Conservation (phyloP, 2,888 invertebrate species). For the Hypselothyrea guttata region DNA sequence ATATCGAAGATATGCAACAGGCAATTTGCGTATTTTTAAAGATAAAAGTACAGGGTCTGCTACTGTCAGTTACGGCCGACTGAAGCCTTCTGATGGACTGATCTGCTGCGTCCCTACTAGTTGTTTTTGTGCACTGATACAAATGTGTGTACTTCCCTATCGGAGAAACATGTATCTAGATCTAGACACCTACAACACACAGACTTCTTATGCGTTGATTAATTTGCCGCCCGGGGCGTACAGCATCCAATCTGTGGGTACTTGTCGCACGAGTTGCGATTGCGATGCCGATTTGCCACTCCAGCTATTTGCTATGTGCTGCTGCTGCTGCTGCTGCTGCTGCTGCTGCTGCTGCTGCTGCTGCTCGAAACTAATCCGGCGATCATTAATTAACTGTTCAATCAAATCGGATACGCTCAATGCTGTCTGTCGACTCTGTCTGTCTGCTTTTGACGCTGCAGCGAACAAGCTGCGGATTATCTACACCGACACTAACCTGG, state of each 20-base stretch:
- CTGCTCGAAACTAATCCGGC: slow-evolving; percentile 56
- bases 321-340: slow-evolving; percentile 7
- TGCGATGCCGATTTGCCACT: too few relatives aligned
- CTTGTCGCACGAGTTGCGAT: slow-evolving; percentile 55
- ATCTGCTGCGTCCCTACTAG: slow-evolving; percentile 13
- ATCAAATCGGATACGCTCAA: slow-evolving; percentile 65
- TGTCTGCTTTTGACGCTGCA: slow-evolving; percentile 38
- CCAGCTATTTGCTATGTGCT: too few relatives aligned
- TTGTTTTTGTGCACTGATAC: slow-evolving; percentile 30
- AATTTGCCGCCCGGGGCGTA: slow-evolving; percentile 59
- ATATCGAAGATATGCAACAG: too few relatives aligned
- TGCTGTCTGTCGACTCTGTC: slow-evolving; percentile 32
- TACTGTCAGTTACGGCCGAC: too few relatives aligned
- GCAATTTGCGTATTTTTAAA: too few relatives aligned
- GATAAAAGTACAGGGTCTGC: too few relatives aligned
- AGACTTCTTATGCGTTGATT: slow-evolving; percentile 60
- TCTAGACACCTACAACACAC: slow-evolving; percentile 59
- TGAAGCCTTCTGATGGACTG: too few relatives aligned
- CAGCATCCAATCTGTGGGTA: slow-evolving; percentile 63
- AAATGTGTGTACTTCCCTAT: slow-evolving; percentile 47
- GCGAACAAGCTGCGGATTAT: slow-evolving; percentile 35
- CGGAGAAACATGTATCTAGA: slow-evolving; percentile 33
- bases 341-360: slow-evolving; percentile 22
- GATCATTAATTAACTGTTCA: slow-evolving; percentile 71
- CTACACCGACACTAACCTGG: slow-evolving; percentile 7